phyloP scores from a whole-genome alignment of 2,113 vertebrate species.

The Vidua chalybeata region DNA sequence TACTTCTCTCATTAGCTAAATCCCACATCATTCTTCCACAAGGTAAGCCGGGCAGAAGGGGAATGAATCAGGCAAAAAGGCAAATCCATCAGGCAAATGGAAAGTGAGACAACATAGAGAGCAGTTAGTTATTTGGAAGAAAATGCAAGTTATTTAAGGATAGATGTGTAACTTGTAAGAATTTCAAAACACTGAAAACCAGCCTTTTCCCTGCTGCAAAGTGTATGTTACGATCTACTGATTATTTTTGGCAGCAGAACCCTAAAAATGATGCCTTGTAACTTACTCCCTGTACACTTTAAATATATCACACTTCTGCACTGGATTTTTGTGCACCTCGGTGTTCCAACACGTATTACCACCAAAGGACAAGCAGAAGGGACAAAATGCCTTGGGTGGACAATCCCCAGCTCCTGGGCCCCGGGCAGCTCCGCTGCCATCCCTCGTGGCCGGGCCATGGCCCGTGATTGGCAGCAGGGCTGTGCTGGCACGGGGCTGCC shows the following conservation, averaged over 20 bases:
- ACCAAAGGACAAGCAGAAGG: not conserved
- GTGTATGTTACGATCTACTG: not conserved
- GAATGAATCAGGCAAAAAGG: not conserved
- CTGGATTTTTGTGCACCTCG: not conserved
- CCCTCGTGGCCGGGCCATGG: fast-evolving
- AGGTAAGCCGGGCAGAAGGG: not conserved
- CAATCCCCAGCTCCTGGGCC: not conserved
- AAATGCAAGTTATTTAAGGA: not conserved
- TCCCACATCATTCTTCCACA: not conserved
- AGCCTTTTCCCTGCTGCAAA: not conserved
- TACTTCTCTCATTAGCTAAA: not conserved
- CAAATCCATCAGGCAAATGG: no score
- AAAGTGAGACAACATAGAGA: not conserved
- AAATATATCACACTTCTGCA: not conserved
- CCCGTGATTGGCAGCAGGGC: slow-evolving; percentile 19
- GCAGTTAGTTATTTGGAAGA: not conserved
- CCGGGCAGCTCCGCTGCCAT: not conserved
- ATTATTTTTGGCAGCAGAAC: not conserved
- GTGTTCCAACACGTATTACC: fast-evolving
- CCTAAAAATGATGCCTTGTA: not conserved
- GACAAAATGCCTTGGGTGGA: fast-evolving
- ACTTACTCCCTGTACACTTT: not conserved
- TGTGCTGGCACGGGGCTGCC: not conserved
- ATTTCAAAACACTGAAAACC: not conserved
- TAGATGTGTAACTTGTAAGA: not conserved